These are phyloP conservation scores for Platygyra sinensis DNA, from an alignment of 64 coral and sea anemone species.

Conservation along the genomic window DNA sequence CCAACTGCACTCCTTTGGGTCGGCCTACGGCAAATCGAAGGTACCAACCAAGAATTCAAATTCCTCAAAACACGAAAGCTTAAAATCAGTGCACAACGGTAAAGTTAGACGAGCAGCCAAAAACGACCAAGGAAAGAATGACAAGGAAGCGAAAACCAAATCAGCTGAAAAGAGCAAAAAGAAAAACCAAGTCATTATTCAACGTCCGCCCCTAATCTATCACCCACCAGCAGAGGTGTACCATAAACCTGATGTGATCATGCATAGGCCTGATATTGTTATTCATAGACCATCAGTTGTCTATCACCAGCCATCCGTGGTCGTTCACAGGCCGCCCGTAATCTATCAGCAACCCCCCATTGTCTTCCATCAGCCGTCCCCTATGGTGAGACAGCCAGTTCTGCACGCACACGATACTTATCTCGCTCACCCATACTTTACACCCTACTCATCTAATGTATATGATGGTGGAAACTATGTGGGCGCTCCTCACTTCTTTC, in stretches of 20 bases:
- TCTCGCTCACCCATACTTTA: conserved; percentile 59
- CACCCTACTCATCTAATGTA: conserved; percentile 41
- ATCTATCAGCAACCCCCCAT: conserved; percentile 64
- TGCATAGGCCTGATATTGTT: conserved; percentile 74
- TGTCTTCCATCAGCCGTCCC: conserved; percentile 55
- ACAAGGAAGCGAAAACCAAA: background rate
- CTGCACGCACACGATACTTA: conserved; percentile 47
- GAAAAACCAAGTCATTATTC: conserved; percentile 59
- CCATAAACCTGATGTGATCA: conserved; percentile 51
- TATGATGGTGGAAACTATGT: conserved; percentile 63
- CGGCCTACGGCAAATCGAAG: conserved; percentile 48
- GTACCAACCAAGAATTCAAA: conserved; percentile 15
- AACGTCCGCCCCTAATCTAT: conserved; percentile 58
- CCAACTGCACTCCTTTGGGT: background rate
- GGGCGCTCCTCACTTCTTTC: conserved; percentile 72
- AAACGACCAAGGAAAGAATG: background rate
- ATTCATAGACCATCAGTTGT: conserved; percentile 64
- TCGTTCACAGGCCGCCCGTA: conserved; percentile 67
- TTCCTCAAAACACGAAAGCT: background rate
- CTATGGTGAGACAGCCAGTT: conserved; percentile 36
- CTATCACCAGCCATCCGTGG: conserved; percentile 67
- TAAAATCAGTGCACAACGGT: conserved; percentile 10
- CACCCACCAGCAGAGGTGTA: conserved; percentile 76
- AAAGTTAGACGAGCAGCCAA: conserved; percentile 21
- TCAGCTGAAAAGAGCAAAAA: conserved; percentile 30